Percentiles rank a stretch among this genome's conserved stretches.
Conservation (phyloP, 1,140 invertebrate genomes). For the Drosophila ananassae region DNA sequence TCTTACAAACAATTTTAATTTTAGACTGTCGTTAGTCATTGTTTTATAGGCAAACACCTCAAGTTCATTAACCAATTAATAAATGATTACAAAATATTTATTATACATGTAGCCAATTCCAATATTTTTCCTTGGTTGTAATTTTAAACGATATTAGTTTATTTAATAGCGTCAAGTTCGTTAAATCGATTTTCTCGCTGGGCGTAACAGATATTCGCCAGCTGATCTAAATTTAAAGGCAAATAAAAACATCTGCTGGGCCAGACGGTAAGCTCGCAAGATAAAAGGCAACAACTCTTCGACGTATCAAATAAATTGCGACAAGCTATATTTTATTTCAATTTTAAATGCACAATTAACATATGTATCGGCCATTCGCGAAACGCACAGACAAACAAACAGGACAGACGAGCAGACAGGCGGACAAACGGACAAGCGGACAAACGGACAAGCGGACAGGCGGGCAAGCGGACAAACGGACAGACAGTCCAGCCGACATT, state of each 20-base stretch:
- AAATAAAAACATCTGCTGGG: slow-evolving; percentile 44
- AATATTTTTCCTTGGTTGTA: background rate
- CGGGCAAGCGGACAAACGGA: background rate
- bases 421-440: background rate
- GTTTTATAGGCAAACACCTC: background rate
- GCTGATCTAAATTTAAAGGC: slow-evolving; percentile 65
- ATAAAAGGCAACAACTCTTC: slow-evolving; percentile 37
- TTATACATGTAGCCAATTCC: background rate
- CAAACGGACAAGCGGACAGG: background rate
- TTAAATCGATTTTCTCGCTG: slow-evolving; percentile 16
- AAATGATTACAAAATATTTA: background rate
- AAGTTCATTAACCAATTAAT: background rate
- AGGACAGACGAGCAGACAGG: slow-evolving; percentile 1
- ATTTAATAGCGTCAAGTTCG: background rate
- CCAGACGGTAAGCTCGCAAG: slow-evolving; percentile 39
- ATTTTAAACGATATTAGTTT: background rate
- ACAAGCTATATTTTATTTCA: slow-evolving; percentile 71
- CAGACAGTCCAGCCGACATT: slow-evolving; percentile 2
- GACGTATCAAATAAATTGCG: slow-evolving; percentile 52
- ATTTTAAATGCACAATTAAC: slow-evolving; percentile 75
- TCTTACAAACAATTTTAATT: background rate
- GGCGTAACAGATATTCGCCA: slow-evolving; percentile 42
- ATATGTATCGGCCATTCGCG: slow-evolving; percentile 30
- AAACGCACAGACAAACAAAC: slow-evolving; percentile 20
- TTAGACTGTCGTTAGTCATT: background rate